A percentile compares a stretch with the other conserved stretches of the same genome.
These are phyloP conservation scores for Cladorhizidae sp. DNA, from an alignment of 37 sponge, comb jelly and placozoan genomes.

Conservation along the genomic window DNA sequence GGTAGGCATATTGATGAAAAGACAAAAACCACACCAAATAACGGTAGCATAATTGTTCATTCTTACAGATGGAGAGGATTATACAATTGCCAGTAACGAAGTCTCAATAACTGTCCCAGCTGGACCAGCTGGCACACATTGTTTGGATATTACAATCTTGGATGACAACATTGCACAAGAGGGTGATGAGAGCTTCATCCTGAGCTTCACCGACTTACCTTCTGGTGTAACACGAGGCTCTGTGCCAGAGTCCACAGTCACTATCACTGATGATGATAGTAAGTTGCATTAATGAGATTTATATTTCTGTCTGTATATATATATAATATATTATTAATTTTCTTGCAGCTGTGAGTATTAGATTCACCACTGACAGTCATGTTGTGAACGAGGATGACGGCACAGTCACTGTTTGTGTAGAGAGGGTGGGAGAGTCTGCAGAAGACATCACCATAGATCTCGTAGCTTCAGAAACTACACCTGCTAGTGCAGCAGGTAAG, in stretches of 20 bases:
- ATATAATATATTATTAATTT: no score
- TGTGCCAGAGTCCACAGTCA: neutral
- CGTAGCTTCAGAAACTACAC: neutral
- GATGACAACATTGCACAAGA: slow-evolving; percentile 40
- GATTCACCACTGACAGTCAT: neutral
- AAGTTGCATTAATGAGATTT: neutral
- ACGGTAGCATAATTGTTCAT: no score
- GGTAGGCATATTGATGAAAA: no score
- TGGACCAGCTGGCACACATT: neutral
- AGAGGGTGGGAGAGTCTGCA: neutral
- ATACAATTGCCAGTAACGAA: no score
- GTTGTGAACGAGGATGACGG: slow-evolving; percentile 15
- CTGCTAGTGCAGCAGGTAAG: slow-evolving; percentile 9
- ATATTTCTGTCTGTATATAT: neutral
- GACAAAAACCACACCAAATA: no score
- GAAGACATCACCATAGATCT: neutral
- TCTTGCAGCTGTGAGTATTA: neutral
- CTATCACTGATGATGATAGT: slow-evolving; percentile 6
- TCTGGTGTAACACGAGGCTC: neutral
- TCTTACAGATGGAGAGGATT: no score
- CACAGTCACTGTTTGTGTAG: slow-evolving; percentile 1
- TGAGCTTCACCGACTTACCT: neutral
- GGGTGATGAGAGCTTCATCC: slow-evolving; percentile 13
- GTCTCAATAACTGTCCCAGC: neutral
- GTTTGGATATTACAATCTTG: slow-evolving; percentile 10